Conservation (phyloP, 2,888 invertebrate genomes). For the Cacoxenus indagator region DNA sequence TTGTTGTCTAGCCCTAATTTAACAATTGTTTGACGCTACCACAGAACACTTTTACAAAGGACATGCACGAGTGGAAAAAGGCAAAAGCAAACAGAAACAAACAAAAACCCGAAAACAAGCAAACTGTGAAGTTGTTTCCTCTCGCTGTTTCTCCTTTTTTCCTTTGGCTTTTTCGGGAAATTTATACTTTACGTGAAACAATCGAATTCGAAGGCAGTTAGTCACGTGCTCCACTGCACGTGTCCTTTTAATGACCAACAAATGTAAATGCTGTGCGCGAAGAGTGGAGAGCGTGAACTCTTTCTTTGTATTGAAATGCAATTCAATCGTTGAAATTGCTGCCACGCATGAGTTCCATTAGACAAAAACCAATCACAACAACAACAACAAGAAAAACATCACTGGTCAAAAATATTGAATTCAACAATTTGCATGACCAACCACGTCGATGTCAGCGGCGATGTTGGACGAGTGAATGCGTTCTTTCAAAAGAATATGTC, state of each 20-base stretch:
- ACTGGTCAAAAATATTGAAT: slow-evolving; percentile 11
- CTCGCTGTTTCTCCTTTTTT: not conserved
- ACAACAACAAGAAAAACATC: slow-evolving; percentile 13
- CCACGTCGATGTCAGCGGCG: not conserved
- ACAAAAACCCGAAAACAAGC: slow-evolving; percentile 11
- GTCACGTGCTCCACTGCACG: slow-evolving; percentile 68
- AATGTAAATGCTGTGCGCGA: slow-evolving; percentile 44
- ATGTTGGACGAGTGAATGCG: not conserved
- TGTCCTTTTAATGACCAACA: slow-evolving; percentile 70
- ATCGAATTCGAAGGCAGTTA: slow-evolving; percentile 41
- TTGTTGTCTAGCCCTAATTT: slow-evolving; percentile 22
- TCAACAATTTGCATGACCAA: slow-evolving; percentile 20
- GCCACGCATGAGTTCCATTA: slow-evolving; percentile 67
- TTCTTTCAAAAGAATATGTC: slow-evolving; percentile 54
- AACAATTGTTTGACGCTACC: slow-evolving; percentile 24
- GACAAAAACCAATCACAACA: slow-evolving; percentile 66
- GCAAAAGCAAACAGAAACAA: slow-evolving; percentile 33
- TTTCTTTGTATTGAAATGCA: slow-evolving; percentile 63
- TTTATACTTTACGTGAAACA: slow-evolving; percentile 26
- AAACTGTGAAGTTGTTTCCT: slow-evolving; percentile 2
- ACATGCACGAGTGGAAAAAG: slow-evolving; percentile 24
- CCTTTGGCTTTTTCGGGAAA: slow-evolving; percentile 20
- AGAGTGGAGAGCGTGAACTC: slow-evolving; percentile 10
- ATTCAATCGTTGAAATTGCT: slow-evolving; percentile 58
- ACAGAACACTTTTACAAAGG: slow-evolving; percentile 27